A percentile compares a stretch with the other conserved stretches of the same genome.
Evolutionary conservation across 2,797 vertebrate genomes (phyloP).

Genomic region (Sebastes taczanowskii): DNA sequence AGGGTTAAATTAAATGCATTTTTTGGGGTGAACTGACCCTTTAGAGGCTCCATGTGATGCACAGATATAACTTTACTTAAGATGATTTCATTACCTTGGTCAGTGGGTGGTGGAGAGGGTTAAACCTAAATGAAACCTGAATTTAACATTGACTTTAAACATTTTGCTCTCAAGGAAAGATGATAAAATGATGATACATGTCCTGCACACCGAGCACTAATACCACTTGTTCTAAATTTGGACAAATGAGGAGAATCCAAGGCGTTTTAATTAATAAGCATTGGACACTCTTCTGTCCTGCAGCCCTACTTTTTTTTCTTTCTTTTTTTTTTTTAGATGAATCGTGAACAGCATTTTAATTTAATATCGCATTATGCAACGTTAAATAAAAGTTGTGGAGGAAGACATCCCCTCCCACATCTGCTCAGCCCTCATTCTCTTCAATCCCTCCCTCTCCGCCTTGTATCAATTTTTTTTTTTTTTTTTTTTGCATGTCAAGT

Average conservation of each 20-base stretch:
- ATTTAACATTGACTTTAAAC: conserved; percentile 5
- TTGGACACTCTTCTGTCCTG: conserved; percentile 26
- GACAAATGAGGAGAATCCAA: conserved; percentile 26
- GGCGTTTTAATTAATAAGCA: conserved; percentile 28
- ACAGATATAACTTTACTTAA: background rate
- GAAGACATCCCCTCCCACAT: conserved; percentile 49
- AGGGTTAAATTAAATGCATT: background rate
- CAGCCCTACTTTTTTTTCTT: background rate
- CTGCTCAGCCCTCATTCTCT: conserved; percentile 31
- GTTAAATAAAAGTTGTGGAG: conserved; percentile 41
- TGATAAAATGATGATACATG: conserved; percentile 11
- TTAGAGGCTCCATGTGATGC: background rate
- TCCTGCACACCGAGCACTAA: conserved; percentile 14
- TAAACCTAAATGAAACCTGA: background rate
- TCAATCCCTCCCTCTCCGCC: conserved; percentile 19
- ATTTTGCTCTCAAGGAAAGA: background rate
- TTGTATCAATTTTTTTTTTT: conserved; percentile 64
- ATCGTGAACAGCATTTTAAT: conserved; percentile 25
- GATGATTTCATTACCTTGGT: background rate
- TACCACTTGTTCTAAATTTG: conserved; percentile 15
- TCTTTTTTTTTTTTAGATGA: background rate
- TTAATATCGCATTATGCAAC: conserved; percentile 18
- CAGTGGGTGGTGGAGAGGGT: background rate
- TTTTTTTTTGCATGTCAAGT: conserved; percentile 59
- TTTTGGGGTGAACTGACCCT: background rate